Conservation (phyloP, 1,140 invertebrate species). For the Atopsyche davidsoni region DNA sequence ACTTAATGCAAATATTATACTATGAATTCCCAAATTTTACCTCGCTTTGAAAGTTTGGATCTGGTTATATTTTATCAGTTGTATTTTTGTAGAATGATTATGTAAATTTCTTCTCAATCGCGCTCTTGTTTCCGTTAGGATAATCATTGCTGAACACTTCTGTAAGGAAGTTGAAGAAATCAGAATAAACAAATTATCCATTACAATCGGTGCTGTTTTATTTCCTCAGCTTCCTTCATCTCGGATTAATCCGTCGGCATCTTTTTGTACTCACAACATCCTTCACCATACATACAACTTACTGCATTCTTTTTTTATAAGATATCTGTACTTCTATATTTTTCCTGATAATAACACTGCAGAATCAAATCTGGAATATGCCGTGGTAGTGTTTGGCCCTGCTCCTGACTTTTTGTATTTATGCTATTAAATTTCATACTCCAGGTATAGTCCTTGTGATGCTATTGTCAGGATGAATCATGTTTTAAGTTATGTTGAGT, state of each 20-base stretch:
- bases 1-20: constrained; percentile 16
- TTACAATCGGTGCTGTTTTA: constrained; percentile 1
- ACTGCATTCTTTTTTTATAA: no score
- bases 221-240: neutral
- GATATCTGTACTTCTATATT: no score
- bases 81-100: constrained; percentile 30
- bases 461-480: no score
- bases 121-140: constrained; percentile 23
- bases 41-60: constrained; percentile 21
- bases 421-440: no score
- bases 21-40: constrained; percentile 18
- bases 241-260: no score
- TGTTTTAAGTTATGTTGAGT: no score
- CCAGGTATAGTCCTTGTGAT: no score
- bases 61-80: constrained; percentile 27
- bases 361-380: no score
- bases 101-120: constrained; percentile 24
- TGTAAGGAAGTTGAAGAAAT: constrained; percentile 26
- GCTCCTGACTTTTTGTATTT: no score
- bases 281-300: no score
- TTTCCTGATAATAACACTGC: no score
- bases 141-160: constrained; percentile 23
- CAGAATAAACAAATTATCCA: constrained; percentile 29
- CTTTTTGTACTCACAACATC: neutral
- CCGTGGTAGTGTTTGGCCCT: no score